Conservation (phyloP, 1,140 invertebrate species). For the Elymnias hypermnestra region DNA sequence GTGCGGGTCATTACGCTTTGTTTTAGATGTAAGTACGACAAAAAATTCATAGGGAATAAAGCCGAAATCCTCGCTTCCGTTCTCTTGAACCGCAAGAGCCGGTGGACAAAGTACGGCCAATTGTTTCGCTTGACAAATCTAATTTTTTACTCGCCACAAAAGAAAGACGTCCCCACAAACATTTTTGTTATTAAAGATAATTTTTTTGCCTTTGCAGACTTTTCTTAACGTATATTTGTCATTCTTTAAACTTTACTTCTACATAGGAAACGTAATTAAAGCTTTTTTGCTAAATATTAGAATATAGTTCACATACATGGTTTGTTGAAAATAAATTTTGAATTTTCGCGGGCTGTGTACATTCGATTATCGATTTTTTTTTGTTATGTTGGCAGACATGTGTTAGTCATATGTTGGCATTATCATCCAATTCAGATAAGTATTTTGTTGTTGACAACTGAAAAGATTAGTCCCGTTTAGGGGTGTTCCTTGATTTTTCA, state of each 20-base stretch:
- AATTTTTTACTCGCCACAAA: slow-evolving; percentile 14
- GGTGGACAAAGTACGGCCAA: slow-evolving; percentile 52
- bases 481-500: too few species aligned
- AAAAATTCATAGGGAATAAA: slow-evolving; percentile 66
- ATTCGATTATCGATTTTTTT: too few species aligned
- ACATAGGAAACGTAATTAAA: slow-evolving; percentile 47
- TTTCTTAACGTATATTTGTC: slow-evolving; percentile 4
- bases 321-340: too few species aligned
- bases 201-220: not conserved
- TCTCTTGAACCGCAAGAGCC: slow-evolving; percentile 31
- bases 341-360: too few species aligned
- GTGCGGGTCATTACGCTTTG: slow-evolving; percentile 73
- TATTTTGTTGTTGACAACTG: too few species aligned
- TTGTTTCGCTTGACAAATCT: slow-evolving; percentile 31
- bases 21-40: slow-evolving; percentile 69
- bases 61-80: slow-evolving; percentile 56
- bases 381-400: too few species aligned
- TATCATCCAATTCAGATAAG: too few species aligned
- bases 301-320: too few species aligned
- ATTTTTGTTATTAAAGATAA: slow-evolving; percentile 6
- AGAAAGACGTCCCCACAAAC: slow-evolving; percentile 7
- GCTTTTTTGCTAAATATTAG: too few species aligned
- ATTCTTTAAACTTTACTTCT: slow-evolving; percentile 36
- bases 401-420: too few species aligned
- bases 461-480: too few species aligned